Base-by-base conservation (phyloP, 2,113 vertebrate species). In the Tragulus kanchil region DNA sequence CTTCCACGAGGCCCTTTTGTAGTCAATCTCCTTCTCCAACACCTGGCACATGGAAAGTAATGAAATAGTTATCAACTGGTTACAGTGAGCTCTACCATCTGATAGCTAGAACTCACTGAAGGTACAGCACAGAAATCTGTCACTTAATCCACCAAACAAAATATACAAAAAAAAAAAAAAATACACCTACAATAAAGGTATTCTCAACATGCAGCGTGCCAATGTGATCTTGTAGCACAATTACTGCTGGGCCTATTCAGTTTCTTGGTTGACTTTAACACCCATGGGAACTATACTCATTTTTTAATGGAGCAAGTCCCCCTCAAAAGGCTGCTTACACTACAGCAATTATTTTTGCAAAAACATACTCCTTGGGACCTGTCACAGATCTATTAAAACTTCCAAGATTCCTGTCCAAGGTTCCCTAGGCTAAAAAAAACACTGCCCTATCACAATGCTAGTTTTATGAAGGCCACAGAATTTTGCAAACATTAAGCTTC, bases 201-300 rank as follows among this genome's bases (percentile, higher is more conserved):
- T 45, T 90, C 28, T 77, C 8, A 56, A 6, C 5, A 59, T 16
- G 28, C 16, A 75, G n/a, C 14, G 62, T 62, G 13, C n/a, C 58
- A 90, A 28, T 61, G 21, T 88, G 69, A 85, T 16, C 61, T 71
- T 25, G 1, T 26, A 91, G 62, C 78, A 64, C 42, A 61, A 45
- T 75, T 62, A 85, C n/a, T 82, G 11, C 90, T 42, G n/a, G 28
- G 42, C 48, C 48, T 79, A 23, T 78, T 28, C 62, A 65, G 52
- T 94, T 96, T 67, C 85, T 83, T 28, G 8, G 42, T 88, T 95
- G 15, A 23, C n/a, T 50, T 10, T 52, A 84, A 54, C 52, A 75
- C 12, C 50, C 50, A 77, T 21, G 31, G 42, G 52, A 65, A 42
- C 26, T 19, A 59, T 52, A 25, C 87, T 91, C 67, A 91, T 25